Percentiles rank a stretch among this genome's conserved stretches.
Evolutionary conservation across 2,113 vertebrate genomes (phyloP).

Genomic region (Pelecanus crispus): DNA sequence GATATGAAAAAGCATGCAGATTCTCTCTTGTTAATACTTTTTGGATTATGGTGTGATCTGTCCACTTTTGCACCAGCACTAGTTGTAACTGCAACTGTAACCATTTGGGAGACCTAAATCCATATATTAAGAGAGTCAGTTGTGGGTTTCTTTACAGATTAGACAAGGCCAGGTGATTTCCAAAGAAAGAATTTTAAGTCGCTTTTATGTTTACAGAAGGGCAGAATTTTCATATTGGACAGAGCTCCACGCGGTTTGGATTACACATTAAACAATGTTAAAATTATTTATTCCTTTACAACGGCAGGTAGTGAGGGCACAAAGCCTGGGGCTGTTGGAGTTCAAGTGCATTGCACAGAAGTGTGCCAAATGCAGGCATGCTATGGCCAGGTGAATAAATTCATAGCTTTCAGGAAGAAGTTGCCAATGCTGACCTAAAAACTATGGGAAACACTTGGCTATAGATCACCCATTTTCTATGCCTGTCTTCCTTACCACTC

Average conservation of each 20-base stretch:
- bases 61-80: not conserved
- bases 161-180: not conserved
- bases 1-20: accelerated
- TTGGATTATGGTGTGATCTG: not conserved
- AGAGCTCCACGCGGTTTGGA: not conserved
- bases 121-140: not conserved
- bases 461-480: not conserved
- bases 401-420: not conserved
- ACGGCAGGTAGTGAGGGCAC: not conserved
- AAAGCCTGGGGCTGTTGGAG: not conserved
- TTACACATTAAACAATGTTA: not conserved
- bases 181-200: not conserved
- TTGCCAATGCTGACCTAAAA: not conserved
- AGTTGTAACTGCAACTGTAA: not conserved
- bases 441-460: not conserved
- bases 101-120: not conserved
- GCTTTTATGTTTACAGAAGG: not conserved
- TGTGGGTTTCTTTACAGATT: not conserved
- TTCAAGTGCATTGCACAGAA: not conserved
- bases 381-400: not conserved
- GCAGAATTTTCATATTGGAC: not conserved
- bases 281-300: not conserved
- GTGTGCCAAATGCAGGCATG: not conserved
- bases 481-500: not conserved
- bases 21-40: not conserved